Base-by-base conservation (phyloP, 2,888 invertebrate genomes). In the Seladonia tumulorum region DNA sequence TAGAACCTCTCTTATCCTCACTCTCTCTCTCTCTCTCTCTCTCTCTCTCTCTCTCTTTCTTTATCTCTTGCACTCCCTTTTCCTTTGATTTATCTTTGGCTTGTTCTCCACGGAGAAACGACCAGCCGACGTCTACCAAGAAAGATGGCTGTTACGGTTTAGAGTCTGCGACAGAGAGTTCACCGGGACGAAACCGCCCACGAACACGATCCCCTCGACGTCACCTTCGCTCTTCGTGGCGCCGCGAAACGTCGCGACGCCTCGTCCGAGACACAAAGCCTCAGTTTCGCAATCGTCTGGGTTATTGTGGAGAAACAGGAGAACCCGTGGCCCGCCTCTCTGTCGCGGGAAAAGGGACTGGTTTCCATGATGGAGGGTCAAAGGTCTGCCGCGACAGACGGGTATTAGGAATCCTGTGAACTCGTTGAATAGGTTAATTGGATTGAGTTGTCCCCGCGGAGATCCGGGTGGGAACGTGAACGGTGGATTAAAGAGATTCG, bases 111-210 rank as follows among this genome's bases (percentile, higher is more conserved):
- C 25, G 25, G 71, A n/a, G 71, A 71, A 68, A 71, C 71, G 71
- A 71, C 16, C 25, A 25, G 71, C 25, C 71, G 45, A 42, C 42
- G 71, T 25, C 18, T 8, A 18, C 72, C 72, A 57, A 42, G 53
- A 68, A 68, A 39, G 68, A 68, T 42, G 53, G 12, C 35, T 25
- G 81, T 77, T 83, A 82, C 66, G 74, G 76, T 84, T 85, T 72
- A 73, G 76, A 29, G 63, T 16, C 71, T 49, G 10, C 72, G 25
- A 25, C 25, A 76, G 42, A 35, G 45, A 77, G 74, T 87, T 83
- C 71, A 72, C 72, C 70, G n/a, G 68, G 66, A 73, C 66, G 79
- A 89, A 81, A 81, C 84, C 86, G 84, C 85, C 86, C 86, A 86
- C 82, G 79, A 77, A 10, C 39, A 53, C 53, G 53, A 53, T 53